Evolutionary conservation across 2,113 vertebrate genomes (phyloP), one percentile per base, ranked within the genome.

Genomic region (Parus major): DNA sequence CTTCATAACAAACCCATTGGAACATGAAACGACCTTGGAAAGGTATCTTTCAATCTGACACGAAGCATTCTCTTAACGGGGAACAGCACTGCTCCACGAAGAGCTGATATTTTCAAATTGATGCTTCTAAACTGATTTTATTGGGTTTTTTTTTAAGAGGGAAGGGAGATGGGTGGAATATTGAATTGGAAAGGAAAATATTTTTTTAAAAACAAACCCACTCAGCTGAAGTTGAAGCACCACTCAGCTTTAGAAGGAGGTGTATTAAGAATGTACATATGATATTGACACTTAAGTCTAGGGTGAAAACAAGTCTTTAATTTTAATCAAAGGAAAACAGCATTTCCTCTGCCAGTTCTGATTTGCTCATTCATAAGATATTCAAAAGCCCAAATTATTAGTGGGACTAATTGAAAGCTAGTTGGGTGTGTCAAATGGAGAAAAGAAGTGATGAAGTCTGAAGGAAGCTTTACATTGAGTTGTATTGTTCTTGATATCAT

Each of bases 21-120:
- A 94, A 94, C 72, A 70, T 82, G 80, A 88, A 86, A 92, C 92
- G 90, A 93, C 95, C 90, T 94, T 92, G 80, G 83, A 86, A 86
- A 96, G 93, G 81, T 78, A 86, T 92, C 92, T 85, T 95, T 90
- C 63, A 78, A 71, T 88, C 84, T 79, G 65, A 93, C 63, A 23
- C 1, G 1, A 59, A 55, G 76, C 27, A 22, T 85, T 82, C 55
- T 93, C 84, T 75, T 86, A 69, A 82, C 0, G 0, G 56, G 55
- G 73, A 87, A 13, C 29, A 49, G 78, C 70, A 80, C 17, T 79
- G 70, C 41, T 90, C 25, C 41, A 29, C 1, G 0, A 33, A 42
- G 46, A 78, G 29, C 53, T 75, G 78, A 39, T 92, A 49, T 59
- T 94, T 95, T 85, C 82, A 80, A 55, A 77, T 20, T 69, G 68